Conservation (phyloP, 2,797 vertebrate genomes). For the Uromys caudimaculatus region DNA sequence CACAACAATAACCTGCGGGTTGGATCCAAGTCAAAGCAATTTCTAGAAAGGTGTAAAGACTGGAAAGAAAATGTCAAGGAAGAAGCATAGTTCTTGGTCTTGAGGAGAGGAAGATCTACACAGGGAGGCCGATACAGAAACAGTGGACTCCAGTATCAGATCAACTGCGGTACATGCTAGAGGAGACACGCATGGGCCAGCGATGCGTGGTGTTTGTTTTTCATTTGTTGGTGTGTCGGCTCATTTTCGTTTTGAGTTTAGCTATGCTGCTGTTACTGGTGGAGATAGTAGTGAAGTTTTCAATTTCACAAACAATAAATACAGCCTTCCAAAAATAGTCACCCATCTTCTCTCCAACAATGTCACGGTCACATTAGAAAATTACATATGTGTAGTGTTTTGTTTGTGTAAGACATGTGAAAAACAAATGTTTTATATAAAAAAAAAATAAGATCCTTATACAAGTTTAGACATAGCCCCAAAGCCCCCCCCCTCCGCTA, state of each 20-base stretch:
- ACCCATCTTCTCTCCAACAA: background rate
- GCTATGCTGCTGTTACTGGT: background rate
- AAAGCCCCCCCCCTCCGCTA: background rate
- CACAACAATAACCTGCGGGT: background rate
- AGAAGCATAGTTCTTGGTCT: background rate
- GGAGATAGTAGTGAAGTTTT: background rate
- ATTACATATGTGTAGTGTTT: background rate
- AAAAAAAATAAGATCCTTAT: background rate
- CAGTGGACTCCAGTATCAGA: background rate
- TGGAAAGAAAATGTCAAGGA: background rate
- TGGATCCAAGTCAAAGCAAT: background rate
- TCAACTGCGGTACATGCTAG: background rate
- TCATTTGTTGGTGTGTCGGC: background rate
- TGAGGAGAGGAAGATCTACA: background rate
- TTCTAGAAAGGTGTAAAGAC: background rate
- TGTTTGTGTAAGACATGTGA: conserved; percentile 30
- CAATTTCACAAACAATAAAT: conserved; percentile 12
- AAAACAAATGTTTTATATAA: background rate
- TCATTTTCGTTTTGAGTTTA: background rate
- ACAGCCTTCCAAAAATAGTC: conserved; percentile 18
- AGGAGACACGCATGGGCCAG: background rate
- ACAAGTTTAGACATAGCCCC: background rate
- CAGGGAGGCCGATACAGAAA: background rate
- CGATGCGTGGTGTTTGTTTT: background rate
- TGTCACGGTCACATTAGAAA: conserved; percentile 2